These are phyloP conservation scores for Ibycter americanus DNA, from an alignment of 2,797 vertebrate genomes.

Conservation along the genomic window DNA sequence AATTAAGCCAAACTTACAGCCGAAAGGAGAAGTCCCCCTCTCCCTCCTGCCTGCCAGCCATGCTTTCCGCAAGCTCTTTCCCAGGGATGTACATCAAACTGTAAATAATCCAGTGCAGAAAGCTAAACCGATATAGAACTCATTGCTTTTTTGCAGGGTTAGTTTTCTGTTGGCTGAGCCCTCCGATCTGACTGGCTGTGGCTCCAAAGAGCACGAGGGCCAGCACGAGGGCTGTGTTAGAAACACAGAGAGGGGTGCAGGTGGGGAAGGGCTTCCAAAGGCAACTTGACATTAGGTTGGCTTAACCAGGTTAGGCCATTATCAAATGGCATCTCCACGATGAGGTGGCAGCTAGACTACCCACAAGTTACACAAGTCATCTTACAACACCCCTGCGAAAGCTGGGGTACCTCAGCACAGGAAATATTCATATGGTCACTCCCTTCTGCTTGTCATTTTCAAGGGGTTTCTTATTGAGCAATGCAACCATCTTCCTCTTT, in stretches of 20 bases:
- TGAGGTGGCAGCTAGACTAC: not conserved
- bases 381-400: not conserved
- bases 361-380: constrained; percentile 19
- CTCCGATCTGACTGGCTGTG: not conserved
- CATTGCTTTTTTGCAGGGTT: not conserved
- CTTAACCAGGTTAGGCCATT: not conserved
- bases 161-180: not conserved
- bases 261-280: not conserved
- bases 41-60: not conserved
- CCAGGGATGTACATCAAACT: not conserved
- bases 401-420: not conserved
- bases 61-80: not conserved
- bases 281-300: not conserved
- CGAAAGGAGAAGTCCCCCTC: not conserved
- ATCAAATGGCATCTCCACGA: not conserved
- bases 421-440: constrained; percentile 16
- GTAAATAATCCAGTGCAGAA: not conserved
- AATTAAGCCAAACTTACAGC: not conserved
- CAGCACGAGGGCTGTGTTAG: not conserved
- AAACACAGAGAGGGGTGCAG: not conserved
- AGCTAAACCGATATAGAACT: not conserved
- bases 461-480: not conserved
- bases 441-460: not conserved
- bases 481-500: not conserved
- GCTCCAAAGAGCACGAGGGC: not conserved